These are phyloP conservation scores for Sinocyclocheilus maitianheensis DNA, from an alignment of 2,113 vertebrate genomes.

Conservation along the genomic window DNA sequence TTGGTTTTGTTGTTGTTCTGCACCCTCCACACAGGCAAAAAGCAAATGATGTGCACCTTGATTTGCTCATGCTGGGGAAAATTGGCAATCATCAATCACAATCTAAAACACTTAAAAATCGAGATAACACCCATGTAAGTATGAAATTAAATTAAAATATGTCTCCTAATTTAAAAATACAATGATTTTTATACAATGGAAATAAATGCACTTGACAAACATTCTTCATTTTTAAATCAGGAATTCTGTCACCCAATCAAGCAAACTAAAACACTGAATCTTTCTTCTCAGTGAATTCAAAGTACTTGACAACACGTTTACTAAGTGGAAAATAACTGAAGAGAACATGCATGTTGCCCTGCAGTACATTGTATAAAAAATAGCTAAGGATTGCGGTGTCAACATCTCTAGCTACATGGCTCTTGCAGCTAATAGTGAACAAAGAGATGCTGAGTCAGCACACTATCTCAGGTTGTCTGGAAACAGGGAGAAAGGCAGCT, in stretches of 20 bases:
- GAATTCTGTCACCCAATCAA: background rate
- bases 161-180: too few relatives aligned
- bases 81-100: background rate
- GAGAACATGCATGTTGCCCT: background rate
- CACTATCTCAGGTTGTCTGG: too few relatives aligned
- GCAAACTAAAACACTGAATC: background rate
- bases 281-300: background rate
- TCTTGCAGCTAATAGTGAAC: slow-evolving; percentile 3
- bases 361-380: background rate
- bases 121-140: too few relatives aligned
- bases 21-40: too few relatives aligned
- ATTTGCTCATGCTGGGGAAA: too few relatives aligned
- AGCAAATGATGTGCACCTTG: too few relatives aligned
- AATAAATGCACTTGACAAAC: background rate
- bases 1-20: too few relatives aligned
- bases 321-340: background rate
- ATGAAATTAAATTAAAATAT: too few relatives aligned
- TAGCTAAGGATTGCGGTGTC: background rate
- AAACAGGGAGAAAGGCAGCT: too few relatives aligned
- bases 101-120: background rate
- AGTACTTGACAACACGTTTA: background rate
- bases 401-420: background rate
- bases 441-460: background rate
- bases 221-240: background rate
- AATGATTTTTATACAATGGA: background rate